Conservation (phyloP, 2,797 vertebrate species). For the Helicolenus hilgendorfi region DNA sequence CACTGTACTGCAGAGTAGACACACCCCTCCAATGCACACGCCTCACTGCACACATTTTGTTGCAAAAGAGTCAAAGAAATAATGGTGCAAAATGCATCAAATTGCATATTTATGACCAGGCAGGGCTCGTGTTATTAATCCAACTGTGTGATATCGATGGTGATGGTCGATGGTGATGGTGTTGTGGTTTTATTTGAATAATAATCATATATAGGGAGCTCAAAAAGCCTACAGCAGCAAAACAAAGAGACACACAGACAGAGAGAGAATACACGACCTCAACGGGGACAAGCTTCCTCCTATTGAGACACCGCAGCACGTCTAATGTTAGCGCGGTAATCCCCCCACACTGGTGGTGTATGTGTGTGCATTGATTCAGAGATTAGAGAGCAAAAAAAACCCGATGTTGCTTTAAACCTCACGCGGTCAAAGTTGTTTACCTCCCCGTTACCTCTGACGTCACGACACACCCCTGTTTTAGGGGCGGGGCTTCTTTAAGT, state of each 20-base stretch:
- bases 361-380: constrained; percentile 26
- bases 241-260: constrained; percentile 61
- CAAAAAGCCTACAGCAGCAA: constrained; percentile 9
- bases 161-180: too few species aligned
- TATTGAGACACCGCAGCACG: neutral
- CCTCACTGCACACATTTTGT: constrained; percentile 70
- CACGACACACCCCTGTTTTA: constrained; percentile 92
- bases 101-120: neutral
- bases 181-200: too few species aligned
- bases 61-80: constrained; percentile 55
- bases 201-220: neutral
- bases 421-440: constrained; percentile 93
- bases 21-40: constrained; percentile 83
- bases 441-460: constrained; percentile 91
- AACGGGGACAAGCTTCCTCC: neutral
- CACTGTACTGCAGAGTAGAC: constrained; percentile 85
- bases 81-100: neutral
- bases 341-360: neutral
- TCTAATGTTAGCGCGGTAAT: neutral
- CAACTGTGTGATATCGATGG: constrained; percentile 1
- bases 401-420: constrained; percentile 88
- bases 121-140: neutral
- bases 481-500: constrained; percentile 53
- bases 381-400: constrained; percentile 52
- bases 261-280: neutral